Evolutionary conservation across 2,888 invertebrate species (phyloP), one percentile per base, ranked within the genome.

Genomic region (Platycheirus albimanus): DNA sequence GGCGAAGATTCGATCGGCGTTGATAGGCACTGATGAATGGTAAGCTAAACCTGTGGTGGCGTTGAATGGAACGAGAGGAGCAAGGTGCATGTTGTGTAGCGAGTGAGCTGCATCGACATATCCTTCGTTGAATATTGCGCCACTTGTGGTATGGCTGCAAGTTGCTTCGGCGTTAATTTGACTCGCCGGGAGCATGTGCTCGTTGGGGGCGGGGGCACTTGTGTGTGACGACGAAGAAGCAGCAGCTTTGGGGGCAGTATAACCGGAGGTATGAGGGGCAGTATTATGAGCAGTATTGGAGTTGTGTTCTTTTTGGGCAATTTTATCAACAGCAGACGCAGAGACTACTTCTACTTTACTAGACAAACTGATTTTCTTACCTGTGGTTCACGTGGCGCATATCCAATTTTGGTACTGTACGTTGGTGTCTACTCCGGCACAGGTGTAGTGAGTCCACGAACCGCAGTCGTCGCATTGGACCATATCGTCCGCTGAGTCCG

Each of bases 401-500:
- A 11, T 15, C 13, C 15, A 51, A 2, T 15, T 10, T 13, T 17
- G 24, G 2, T 8, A 0, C 24, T n/a, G 13, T 0, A 49, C 2
- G 3, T 6, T n/a, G 6, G 3, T 4, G 4, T 51, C 51, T 0
- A 30, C 51, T 15, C 51, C 28, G 15, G 51, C 51, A 6, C 38
- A 38, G 7, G 6, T 11, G 17, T 20, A 38, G 6, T 56, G 56
- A 1, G 19, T 17, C 36, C 56, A 56, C 30, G 38, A 56, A 3
- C 11, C 30, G 30, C 51, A 51, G 8, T 51, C 15, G 13, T 51
- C 51, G 17, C 51, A 51, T 30, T 51, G 51, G 10, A 51, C 13
- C 51, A 51, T 28, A 10, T 51, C 51, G 5, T 10, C 45, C 2
- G 11, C 19, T 1, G 45, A 52, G 15, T 52, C 28, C 4, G 51